These are phyloP conservation scores for Apomyelois bistriatella DNA, from an alignment of 2,888 invertebrate species.

Conservation along the genomic window DNA sequence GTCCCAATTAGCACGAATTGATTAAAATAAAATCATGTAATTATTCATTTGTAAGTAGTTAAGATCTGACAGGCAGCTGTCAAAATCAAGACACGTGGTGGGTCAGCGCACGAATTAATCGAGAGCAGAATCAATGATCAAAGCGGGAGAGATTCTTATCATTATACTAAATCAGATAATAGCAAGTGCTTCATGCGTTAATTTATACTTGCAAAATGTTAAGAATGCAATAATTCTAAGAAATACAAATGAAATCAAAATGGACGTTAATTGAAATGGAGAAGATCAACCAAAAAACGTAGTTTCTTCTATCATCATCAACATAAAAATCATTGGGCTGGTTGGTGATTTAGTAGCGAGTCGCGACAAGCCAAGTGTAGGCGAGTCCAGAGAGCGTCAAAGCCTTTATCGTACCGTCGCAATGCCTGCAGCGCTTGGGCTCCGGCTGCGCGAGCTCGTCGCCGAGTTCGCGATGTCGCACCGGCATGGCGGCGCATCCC, in stretches of 20 bases:
- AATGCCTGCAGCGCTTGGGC: slow-evolving; percentile 95
- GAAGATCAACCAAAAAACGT: background rate
- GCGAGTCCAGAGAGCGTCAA: slow-evolving; percentile 31
- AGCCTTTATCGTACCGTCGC: slow-evolving; percentile 85
- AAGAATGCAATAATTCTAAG: too few relatives aligned
- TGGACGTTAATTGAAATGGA: too few relatives aligned
- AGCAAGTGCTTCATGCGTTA: background rate
- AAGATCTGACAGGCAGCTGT: slow-evolving; percentile 5
- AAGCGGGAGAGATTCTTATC: slow-evolving; percentile 26
- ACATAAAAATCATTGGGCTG: too few relatives aligned
- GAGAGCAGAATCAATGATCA: background rate
- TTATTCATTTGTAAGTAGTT: slow-evolving; percentile 5
- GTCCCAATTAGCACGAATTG: background rate
- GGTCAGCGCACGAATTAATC: background rate
- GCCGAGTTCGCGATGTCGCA: slow-evolving; percentile 79
- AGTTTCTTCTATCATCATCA: background rate
- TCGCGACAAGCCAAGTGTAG: slow-evolving; percentile 17
- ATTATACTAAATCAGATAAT: background rate
- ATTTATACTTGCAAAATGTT: background rate
- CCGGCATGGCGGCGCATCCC: slow-evolving; percentile 81
- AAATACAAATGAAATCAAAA: too few relatives aligned
- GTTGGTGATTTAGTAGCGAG: slow-evolving; percentile 19
- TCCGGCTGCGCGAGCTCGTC: slow-evolving; percentile 83
- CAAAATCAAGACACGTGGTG: slow-evolving; percentile 8
- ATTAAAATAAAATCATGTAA: background rate